Evolutionary conservation across 2,113 vertebrate genomes (phyloP).

Genomic region (Etia nguti): DNA sequence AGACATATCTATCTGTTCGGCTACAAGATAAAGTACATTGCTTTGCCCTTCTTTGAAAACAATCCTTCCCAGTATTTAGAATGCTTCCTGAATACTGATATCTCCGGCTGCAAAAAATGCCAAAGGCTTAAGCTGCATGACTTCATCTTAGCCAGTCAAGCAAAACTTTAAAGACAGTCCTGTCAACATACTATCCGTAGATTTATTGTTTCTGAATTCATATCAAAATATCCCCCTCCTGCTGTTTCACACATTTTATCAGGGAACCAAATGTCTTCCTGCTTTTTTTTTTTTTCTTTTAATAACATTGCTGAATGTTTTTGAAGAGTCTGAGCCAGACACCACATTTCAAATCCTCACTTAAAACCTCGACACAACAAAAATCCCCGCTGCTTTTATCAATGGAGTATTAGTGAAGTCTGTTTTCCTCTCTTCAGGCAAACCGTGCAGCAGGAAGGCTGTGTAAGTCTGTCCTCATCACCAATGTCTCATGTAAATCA

Average conservation of each 20-base stretch:
- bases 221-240: neutral
- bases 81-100: conserved; percentile 26
- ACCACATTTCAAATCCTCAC: neutral
- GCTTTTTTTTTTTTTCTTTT: neutral
- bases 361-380: neutral
- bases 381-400: neutral
- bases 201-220: conserved; percentile 17
- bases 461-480: neutral
- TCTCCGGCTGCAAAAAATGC: neutral
- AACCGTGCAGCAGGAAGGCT: neutral
- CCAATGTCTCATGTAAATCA: neutral
- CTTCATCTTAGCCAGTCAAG: neutral
- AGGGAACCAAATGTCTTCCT: neutral
- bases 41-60: conserved; percentile 33
- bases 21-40: conserved; percentile 35
- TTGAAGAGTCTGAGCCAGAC: neutral
- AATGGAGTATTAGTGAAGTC: neutral
- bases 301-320: neutral
- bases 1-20: conserved; percentile 36
- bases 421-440: neutral
- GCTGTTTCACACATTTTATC: neutral
- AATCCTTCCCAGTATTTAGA: conserved; percentile 14
- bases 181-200: neutral
- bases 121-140: neutral
- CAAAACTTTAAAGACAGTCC: conserved; percentile 1